Base-by-base conservation (phyloP, 23 tunicate species). In the Halocynthia aurantium region DNA sequence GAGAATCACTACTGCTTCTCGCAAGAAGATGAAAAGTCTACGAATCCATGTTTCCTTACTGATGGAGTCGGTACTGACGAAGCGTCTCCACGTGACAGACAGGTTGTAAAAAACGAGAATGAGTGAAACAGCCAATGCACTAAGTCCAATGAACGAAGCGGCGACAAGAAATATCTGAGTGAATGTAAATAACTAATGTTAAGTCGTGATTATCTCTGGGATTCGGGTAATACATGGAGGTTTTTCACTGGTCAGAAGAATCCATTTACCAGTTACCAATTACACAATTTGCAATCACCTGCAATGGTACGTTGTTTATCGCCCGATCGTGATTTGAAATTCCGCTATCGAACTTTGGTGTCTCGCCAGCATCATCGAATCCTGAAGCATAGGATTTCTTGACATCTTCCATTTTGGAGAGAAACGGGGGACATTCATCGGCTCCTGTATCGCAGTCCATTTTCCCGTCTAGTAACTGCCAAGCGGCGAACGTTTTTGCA, bases 291-390 rank as follows among this genome's bases (percentile, higher is more conserved):
- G 44, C 44, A 65, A 40, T 15, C 9, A 74, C 78, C 78, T 56
- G 78, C 21, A 74, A 54, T 53, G 78, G 62, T 50, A 74, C 15
- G 18, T 56, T 56, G 18, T 22, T 64, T 12, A 74, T 54, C 0
- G 78, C 78, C 56, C 60, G 31, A 74, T 74, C 78, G 50, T 54
- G 62, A 8, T 6, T 74, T n/a, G 78, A 74, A 74, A 74, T 74
- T 54, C 78, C 78, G 31, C 10, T 40, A 20, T 65, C 49, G 31
- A 20, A 65, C 31, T 65, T 10, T 6, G 49, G 22, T 15, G 70
- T 20, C 5, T 65, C 19, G n/a, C 44, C 4, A 4, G 4, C 44
- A 31, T 11, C 70, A 65, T 65, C 70, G 31, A 65, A 20, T 65
- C 70, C 6, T 6, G 22, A 31, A 31, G 44, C 78, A 54, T 52